Evolutionary conservation across 2,113 vertebrate species (phyloP), one percentile per base, ranked within the genome.

Genomic region (Centropus unirufus): DNA sequence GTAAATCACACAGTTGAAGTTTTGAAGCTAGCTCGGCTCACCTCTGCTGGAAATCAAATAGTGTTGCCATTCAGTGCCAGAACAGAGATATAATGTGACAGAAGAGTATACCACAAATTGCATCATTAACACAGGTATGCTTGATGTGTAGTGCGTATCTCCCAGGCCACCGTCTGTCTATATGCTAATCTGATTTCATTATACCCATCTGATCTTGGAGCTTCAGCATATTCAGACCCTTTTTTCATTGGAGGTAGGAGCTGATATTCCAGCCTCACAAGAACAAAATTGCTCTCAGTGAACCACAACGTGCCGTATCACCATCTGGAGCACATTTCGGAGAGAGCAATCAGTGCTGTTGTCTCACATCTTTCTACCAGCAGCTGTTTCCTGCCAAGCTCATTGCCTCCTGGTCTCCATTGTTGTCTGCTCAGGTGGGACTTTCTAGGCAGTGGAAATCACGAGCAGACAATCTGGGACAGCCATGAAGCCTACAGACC

Each of bases 301-400:
- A 81, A 57, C 47, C 55, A 51, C 51, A 44, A 39, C 5, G 4
- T 55, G 64, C 72, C 42, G 0, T 86, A 66, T 67, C 36, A 49
- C 74, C 78, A 55, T 63, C 78, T 86, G 84, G 87, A 87, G 70
- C 3, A 2, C 67, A 59, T 81, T 92, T 92, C 32, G 49, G 62
- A 72, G 80, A 29, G 17, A 67, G 47, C 34, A 77, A 30, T 70
- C 91, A 75, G 83, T 64, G 66, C 29, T 78, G 47, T 9, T 70
- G 90, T 86, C 79, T 51, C 86, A 59, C 5, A 1, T 63, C 34
- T 70, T 54, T 77, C 57, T 63, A 40, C 55, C 63, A 83, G 74
- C 58, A 91, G 63, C 75, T 92, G 74, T 46, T 87, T 95, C 87
- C 67, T 90, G 69, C 27, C 74, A 75, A 79, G 27, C 69, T 75